Conservation (phyloP, 2,113 vertebrate species). For the Coregonus clupeaformis region DNA sequence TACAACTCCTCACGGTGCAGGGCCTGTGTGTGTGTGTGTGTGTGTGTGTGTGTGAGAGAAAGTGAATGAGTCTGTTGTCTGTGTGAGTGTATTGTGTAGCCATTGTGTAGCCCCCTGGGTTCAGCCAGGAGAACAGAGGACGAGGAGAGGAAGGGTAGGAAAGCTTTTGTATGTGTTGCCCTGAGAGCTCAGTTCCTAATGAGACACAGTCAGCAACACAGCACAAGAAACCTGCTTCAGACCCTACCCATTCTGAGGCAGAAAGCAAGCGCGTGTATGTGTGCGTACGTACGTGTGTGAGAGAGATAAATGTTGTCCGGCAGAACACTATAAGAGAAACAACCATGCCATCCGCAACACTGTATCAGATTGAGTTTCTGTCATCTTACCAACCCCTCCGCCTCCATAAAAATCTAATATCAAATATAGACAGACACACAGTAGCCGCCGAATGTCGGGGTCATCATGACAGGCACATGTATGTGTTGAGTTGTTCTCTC, state of each 20-base stretch:
- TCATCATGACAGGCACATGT: background rate
- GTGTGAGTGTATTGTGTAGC: constrained; percentile 57
- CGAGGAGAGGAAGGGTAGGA: constrained; percentile 55
- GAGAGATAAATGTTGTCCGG: background rate
- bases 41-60: too few species aligned
- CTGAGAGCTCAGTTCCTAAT: constrained; percentile 66
- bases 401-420: background rate
- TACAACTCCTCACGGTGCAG: constrained; percentile 2
- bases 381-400: too few species aligned
- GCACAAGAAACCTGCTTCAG: constrained; percentile 38
- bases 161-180: constrained; percentile 59
- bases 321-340: too few species aligned
- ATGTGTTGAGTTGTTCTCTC: background rate
- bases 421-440: background rate
- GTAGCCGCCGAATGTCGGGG: background rate
- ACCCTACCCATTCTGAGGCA: background rate
- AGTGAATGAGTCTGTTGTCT: background rate
- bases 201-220: constrained; percentile 57
- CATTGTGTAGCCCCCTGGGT: constrained; percentile 38
- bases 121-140: constrained; percentile 57
- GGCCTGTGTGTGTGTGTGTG: background rate
- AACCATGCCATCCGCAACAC: too few species aligned
- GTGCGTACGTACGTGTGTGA: background rate
- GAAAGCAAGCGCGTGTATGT: background rate
- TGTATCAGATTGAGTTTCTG: too few species aligned